Base-by-base conservation (phyloP, 2,797 vertebrate species). In the Rhinophrynus dorsalis region DNA sequence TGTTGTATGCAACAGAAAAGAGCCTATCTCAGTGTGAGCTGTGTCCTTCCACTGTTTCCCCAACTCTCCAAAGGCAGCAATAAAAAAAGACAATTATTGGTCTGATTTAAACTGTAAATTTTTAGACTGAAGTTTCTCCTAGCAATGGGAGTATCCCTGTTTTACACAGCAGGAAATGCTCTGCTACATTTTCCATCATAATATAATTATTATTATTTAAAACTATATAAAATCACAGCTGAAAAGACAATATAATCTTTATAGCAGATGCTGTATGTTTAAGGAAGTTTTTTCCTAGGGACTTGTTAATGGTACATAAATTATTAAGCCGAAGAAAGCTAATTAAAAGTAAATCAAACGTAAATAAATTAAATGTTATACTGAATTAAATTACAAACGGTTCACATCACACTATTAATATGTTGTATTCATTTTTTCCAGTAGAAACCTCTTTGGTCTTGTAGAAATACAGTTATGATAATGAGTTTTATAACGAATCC, bases 301-400 rank as follows among this genome's bases (percentile, higher is more conserved):
- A 8, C 13, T 45, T 29, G 32, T 21, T 63, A 62, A 24, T 47
- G 40, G 17, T 17, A 47, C 11, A 47, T 61, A 20, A 62, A 38
- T 45, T 45, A 62, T 70, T 54, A 33, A 2, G 11, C 38, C 21
- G 12, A 33, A 18, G 5, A 70, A 62, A 56, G 50, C 23, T 63
- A 70, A 70, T 70, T 63, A 63, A 56, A 70, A 38, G 38, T 1
- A 63, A 62, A 62, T 62, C 30, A 70, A 62, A 55, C 63, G 23
- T 70, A 70, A 63, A 63, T 55, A 70, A 63, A 63, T 63, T 29
- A 63, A 70, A 63, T 37, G 50, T 48, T 55, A 55, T 11, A 47
- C 27, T 45, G 58, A 70, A 62, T 56, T 37, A 18, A 55, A 63
- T 47, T 70, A 44, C 48, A 70, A 63, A 63, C 35, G 27, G 12